Evolutionary conservation across 1,140 invertebrate genomes (phyloP), one percentile per base, ranked within the genome.

Genomic region (Orius insidiosus): DNA sequence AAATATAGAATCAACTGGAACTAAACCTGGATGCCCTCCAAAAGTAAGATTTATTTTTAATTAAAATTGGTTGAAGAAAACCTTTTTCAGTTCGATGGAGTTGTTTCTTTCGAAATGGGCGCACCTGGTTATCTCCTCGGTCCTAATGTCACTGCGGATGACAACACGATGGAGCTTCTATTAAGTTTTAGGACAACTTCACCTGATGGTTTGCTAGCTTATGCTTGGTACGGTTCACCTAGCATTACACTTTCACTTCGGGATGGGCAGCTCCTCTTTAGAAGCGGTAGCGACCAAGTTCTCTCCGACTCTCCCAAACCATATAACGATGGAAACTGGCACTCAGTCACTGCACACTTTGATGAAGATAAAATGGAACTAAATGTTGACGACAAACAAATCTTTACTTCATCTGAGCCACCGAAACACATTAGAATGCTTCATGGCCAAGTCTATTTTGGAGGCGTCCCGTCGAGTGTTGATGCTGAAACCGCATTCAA

Each of bases 301-400:
- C 69, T 63, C 14, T 71, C 73, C 1, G 68, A 68, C 6, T 62
- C 71, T 1, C 67, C 66, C 15, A 73, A 66, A 1, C 66, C 61
- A 38, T 89, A 85, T 60, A 83, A 88, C 58, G 90, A 97, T 62
- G 81, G 78, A 30, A 72, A 82, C 47, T 95, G 92, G 87, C 93
- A 98, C 62, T 86, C 88, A 5, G 76, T 96, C 0, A 86, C 83
- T 0, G 78, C 88, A 1, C 81, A 75, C 1, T 47, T 84, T 54
- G 72, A 72, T 60, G 57, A 64, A 38, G 63, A 61, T 14, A 61
- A 67, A 43, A 62, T 87, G 37, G 59, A 75, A 11, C 67, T 96
- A 1, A 78, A 85, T 42, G 80, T 93, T 15, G 90, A 97, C 57
- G 92, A 96, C 58, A 71, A 66, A 42, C 72, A 78, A 46, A 67